Evolutionary conservation across 2,797 vertebrate species (phyloP), one percentile per base, ranked within the genome.

Genomic region (Trachops cirrhosus): DNA sequence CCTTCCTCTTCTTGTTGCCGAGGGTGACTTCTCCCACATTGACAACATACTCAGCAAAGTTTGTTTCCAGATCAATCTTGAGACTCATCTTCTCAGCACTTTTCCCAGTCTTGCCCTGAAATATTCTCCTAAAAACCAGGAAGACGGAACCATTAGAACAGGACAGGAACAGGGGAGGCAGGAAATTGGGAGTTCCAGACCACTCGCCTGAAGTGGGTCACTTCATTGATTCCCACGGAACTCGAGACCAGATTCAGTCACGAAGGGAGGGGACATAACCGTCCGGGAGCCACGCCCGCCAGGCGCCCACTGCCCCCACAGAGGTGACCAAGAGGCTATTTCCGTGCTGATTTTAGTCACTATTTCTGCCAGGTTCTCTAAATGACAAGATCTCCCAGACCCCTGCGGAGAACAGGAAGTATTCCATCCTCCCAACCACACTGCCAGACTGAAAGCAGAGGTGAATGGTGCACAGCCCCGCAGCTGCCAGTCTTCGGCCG

Each of bases 31-130:
- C 86, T 67, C 94, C 93, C 70, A 34, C 64, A 7, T 94, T 29
- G 44, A 96, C 4, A n/a, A 97, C 68, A 50, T 26, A 75, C 39
- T 98, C 97, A 0, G 96, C 68, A 92, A 95, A 95, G n/a, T 87
- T 94, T 52, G 86, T 41, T 79, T 94, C 73, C 64, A 39, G 24
- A 93, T 86, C 44, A 46, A 19, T 37, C 41, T 39, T 57, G 75
- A 90, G 34, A 90, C 22, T 90, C 95, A 90, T 97, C 89, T 92
- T 95, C 77, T 93, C 64, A 15, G 70, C 68, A 37, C 48, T 50
- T 46, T 52, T 37, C 6, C 62, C 80, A 29, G 57, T 59, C n/a
- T 39, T 68, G 57, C 12, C 34, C n/a, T 74, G 48, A 86, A 84
- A 79, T 11, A 54, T 73, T 89, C 82, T 83, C 91, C 95, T 96